Evolutionary conservation across 2,888 invertebrate genomes (phyloP).

Genomic region (Drosophila greeni): DNA sequence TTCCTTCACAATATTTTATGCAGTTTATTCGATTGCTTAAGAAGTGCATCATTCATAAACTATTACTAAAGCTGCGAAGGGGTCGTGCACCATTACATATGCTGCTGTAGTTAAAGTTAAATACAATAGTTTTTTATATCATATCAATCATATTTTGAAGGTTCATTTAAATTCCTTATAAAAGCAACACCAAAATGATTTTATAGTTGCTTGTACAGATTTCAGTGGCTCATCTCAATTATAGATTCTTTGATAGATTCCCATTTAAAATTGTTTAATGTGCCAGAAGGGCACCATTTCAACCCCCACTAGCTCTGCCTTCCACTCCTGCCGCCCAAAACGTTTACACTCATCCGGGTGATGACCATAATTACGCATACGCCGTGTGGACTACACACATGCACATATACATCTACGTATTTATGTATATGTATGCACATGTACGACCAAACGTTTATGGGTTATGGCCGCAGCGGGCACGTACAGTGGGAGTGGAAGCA

Average conservation of each 20-base stretch:
- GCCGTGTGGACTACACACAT: constrained; percentile 25
- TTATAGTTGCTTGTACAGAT: background rate
- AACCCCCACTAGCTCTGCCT: background rate
- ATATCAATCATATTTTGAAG: too few relatives aligned
- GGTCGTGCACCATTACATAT: background rate
- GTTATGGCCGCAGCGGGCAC: constrained; percentile 20
- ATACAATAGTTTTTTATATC: too few relatives aligned
- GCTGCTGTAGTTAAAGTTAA: background rate
- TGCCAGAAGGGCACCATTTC: constrained; percentile 3
- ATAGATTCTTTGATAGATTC: constrained; percentile 16
- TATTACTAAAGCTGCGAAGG: too few relatives aligned
- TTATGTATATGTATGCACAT: constrained; percentile 11
- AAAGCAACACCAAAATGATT: background rate
- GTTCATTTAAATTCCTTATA: too few relatives aligned
- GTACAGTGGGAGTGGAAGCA: background rate
- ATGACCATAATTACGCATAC: constrained; percentile 53
- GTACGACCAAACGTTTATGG: constrained; percentile 35
- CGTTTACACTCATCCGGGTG: constrained; percentile 15
- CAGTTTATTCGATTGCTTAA: background rate
- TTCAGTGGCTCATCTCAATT: constrained; percentile 8
- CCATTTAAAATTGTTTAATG: constrained; percentile 12
- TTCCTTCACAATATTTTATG: too few relatives aligned
- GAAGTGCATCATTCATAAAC: background rate
- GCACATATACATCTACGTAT: background rate
- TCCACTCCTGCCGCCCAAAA: constrained; percentile 2